Conservation (phyloP, 2,888 invertebrate genomes). For the Alsophila aescularia region DNA sequence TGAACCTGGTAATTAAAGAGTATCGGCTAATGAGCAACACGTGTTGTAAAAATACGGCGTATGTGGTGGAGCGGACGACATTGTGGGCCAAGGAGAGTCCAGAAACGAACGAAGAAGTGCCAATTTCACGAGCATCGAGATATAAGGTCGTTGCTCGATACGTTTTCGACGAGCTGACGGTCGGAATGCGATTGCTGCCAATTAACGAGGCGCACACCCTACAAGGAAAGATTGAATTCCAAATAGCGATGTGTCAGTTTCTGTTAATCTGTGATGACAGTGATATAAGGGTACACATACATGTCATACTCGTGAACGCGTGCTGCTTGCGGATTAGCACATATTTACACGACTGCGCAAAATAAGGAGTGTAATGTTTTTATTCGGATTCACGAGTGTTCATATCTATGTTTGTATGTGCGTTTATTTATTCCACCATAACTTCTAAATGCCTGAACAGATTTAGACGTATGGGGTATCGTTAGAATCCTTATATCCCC, state of each 20-base stretch:
- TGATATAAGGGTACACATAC: too few species aligned
- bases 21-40: constrained; percentile 41
- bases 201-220: constrained; percentile 19
- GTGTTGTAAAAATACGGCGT: constrained; percentile 36
- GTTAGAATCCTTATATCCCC: too few species aligned
- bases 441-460: too few species aligned
- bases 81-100: constrained; percentile 66
- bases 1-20: constrained; percentile 51
- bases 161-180: constrained; percentile 8
- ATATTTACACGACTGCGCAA: too few species aligned
- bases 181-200: constrained; percentile 32
- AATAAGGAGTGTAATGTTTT: too few species aligned
- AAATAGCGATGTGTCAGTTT: constrained; percentile 19
- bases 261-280: not conserved
- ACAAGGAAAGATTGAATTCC: constrained; percentile 6
- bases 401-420: too few species aligned
- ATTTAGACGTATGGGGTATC: too few species aligned
- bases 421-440: too few species aligned
- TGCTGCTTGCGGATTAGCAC: too few species aligned
- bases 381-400: too few species aligned
- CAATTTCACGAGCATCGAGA: constrained; percentile 35
- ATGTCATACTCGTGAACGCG: too few species aligned
- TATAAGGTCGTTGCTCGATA: constrained; percentile 9
- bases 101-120: constrained; percentile 47
- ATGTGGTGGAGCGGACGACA: constrained; percentile 14